Conservation (phyloP, 2,888 invertebrate genomes). For the Ceramica pisi region DNA sequence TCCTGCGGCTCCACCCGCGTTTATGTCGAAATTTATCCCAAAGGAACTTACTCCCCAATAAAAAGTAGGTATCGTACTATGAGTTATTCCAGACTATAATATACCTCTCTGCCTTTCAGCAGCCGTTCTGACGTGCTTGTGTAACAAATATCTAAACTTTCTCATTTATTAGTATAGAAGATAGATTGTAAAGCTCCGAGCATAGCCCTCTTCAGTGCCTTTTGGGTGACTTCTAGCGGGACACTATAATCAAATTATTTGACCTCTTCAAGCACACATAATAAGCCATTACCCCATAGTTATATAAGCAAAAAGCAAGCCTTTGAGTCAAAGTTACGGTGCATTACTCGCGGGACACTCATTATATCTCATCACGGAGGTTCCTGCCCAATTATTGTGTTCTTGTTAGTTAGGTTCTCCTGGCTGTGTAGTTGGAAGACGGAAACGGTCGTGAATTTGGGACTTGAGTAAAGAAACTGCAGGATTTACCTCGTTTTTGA, state of each 20-base stretch:
- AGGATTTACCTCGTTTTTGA: too few relatives aligned
- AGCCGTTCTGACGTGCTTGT: too few relatives aligned
- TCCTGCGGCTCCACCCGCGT: too few relatives aligned
- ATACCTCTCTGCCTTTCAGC: too few relatives aligned
- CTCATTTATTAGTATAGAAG: too few relatives aligned
- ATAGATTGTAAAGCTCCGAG: too few relatives aligned
- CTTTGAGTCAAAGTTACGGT: slow-evolving; percentile 49
- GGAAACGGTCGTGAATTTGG: not conserved
- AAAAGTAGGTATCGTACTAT: too few relatives aligned
- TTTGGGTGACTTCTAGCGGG: not conserved
- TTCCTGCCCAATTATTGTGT: slow-evolving; percentile 13
- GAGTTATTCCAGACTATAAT: too few relatives aligned
- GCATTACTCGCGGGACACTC: slow-evolving; percentile 33
- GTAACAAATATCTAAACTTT: too few relatives aligned
- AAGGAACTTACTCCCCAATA: too few relatives aligned
- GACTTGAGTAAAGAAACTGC: not conserved
- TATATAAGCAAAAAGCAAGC: slow-evolving; percentile 6
- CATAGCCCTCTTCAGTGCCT: not conserved
- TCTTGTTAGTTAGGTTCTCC: slow-evolving; percentile 4
- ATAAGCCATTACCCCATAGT: not conserved
- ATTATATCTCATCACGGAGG: slow-evolving; percentile 30
- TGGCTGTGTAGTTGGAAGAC: not conserved
- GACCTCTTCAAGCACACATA: not conserved
- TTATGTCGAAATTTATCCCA: too few relatives aligned
- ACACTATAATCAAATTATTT: slow-evolving; percentile 5